These are phyloP conservation scores for Xanthostigma xanthostigma DNA, from an alignment of 2,888 invertebrate genomes.

Conservation along the genomic window DNA sequence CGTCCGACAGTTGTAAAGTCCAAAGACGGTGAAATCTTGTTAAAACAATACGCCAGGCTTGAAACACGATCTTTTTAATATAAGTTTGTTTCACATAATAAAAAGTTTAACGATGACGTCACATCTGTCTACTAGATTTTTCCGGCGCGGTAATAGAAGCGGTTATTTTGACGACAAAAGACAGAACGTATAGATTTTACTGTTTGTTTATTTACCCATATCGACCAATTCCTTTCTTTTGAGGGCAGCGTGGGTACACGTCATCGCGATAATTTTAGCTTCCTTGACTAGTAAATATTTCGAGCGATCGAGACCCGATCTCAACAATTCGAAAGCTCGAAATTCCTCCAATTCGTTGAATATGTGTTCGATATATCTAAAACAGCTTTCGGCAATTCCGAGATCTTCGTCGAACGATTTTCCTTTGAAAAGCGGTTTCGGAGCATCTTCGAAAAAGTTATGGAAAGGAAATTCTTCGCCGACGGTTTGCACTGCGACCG, in stretches of 20 bases:
- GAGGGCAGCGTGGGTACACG: conserved; percentile 97
- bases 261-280: conserved; percentile 99
- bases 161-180: no score
- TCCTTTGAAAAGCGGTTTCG: conserved; percentile 80
- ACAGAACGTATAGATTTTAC: no score
- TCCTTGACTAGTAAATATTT: conserved; percentile 95
- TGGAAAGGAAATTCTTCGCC: conserved; percentile 82
- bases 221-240: conserved; percentile 92
- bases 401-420: conserved; percentile 65
- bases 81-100: no score
- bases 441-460: conserved; percentile 85
- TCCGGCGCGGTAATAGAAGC: no score
- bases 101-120: no score
- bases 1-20: no score
- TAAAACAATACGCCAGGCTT: no score
- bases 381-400: conserved; percentile 84
- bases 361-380: conserved; percentile 85
- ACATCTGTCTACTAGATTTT: no score
- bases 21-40: no score
- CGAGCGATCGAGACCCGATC: conserved; percentile 90
- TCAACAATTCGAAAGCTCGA: conserved; percentile 88
- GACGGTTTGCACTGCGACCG: conserved; percentile 36
- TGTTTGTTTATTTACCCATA: conserved; percentile 42
- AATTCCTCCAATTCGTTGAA: conserved; percentile 97
- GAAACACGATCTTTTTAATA: no score